phyloP scores from a whole-genome alignment of 2,888 invertebrate species.

The Meteorus colon region DNA sequence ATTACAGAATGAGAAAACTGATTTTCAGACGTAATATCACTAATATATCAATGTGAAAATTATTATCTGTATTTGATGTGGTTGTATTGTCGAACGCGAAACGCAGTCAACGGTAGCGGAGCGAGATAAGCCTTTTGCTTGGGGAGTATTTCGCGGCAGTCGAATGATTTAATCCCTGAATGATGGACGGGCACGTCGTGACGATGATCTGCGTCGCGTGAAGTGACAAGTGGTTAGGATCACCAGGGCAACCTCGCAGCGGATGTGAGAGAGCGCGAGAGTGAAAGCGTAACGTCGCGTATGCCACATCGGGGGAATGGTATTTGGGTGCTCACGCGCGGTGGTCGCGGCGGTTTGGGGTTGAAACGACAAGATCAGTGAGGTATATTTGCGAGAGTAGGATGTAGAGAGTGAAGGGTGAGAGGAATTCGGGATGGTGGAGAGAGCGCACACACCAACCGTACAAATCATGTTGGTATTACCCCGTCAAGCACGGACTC shows the following conservation, averaged over 20 bases:
- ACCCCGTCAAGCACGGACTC: conserved; percentile 70
- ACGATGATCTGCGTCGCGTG: conserved; percentile 71
- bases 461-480: conserved; percentile 73
- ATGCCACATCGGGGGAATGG: conserved; percentile 52
- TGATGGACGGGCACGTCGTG: conserved; percentile 71
- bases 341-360: conserved; percentile 33
- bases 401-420: conserved; percentile 19
- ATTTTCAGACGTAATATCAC: too few relatives aligned
- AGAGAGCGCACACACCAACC: conserved; percentile 46
- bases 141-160: conserved; percentile 58
- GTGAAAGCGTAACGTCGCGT: conserved; percentile 45
- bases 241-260: conserved; percentile 63
- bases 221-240: conserved; percentile 73
- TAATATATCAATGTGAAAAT: conserved; percentile 3
- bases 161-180: conserved; percentile 72
- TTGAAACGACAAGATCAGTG: conserved; percentile 38
- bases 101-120: conserved; percentile 21
- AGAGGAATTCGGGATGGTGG: conserved; percentile 29
- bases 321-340: conserved; percentile 26
- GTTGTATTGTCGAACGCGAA: conserved; percentile 20
- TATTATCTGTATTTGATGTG: conserved; percentile 15
- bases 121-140: conserved; percentile 37
- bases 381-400: not conserved
- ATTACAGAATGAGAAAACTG: too few relatives aligned
- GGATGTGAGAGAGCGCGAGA: conserved; percentile 48